Percentiles rank a stretch among this genome's conserved stretches.
Evolutionary conservation across 2,888 invertebrate species (phyloP).

Genomic region (Andrena camellia): DNA sequence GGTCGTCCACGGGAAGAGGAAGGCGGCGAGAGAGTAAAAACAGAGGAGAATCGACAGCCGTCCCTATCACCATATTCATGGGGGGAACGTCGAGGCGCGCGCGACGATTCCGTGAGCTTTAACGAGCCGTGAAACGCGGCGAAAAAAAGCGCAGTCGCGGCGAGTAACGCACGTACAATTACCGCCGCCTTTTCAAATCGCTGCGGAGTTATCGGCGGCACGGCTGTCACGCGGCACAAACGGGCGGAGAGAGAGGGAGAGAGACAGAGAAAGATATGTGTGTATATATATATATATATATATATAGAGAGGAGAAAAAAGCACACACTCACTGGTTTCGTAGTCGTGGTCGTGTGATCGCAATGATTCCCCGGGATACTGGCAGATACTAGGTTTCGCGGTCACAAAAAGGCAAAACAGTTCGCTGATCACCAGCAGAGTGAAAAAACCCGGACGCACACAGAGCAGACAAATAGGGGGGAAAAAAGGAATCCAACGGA

Average conservation of each 20-base stretch:
- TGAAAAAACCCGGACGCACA: not conserved
- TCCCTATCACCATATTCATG: conserved; percentile 39
- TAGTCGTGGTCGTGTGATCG: conserved; percentile 4
- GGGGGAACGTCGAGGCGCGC: conserved; percentile 26
- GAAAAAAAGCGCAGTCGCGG: conserved; percentile 45
- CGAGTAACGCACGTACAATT: conserved; percentile 36
- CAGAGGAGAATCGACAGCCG: conserved; percentile 26
- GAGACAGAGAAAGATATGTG: not conserved
- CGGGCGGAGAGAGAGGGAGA: not conserved
- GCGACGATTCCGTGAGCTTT: conserved; percentile 39
- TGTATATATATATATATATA: no score
- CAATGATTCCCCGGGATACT: conserved; percentile 1
- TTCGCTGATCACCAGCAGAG: not conserved
- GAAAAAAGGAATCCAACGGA: conserved; percentile 25
- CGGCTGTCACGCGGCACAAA: conserved; percentile 26
- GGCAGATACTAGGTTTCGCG: conserved; percentile 8
- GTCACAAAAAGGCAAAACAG: not conserved
- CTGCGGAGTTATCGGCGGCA: conserved; percentile 35
- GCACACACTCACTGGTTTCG: conserved; percentile 39
- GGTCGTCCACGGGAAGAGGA: conserved; percentile 12
- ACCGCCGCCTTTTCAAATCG: conserved; percentile 54
- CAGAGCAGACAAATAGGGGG: not conserved
- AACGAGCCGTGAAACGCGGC: conserved; percentile 43
- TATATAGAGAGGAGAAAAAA: no score
- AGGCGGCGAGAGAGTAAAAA: not conserved